Evolutionary conservation across 2,797 vertebrate species (phyloP), one percentile per base, ranked within the genome.

Genomic region (Sebastes nivosus): DNA sequence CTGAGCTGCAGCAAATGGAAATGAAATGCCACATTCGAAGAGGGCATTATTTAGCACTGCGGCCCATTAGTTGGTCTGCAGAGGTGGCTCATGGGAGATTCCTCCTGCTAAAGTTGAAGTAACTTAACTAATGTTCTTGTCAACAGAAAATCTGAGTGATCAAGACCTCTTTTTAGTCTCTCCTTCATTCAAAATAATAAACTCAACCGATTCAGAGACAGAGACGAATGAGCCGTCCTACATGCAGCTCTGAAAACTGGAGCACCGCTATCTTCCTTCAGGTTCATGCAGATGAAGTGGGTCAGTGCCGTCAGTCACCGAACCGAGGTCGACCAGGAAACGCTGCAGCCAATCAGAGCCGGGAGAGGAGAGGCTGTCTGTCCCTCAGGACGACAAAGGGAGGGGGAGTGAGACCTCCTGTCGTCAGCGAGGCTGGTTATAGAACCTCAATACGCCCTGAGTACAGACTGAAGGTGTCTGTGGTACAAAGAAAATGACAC

Each of bases 161-260:
- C 4, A 24, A 24, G 4, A 29, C 5, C 46, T 25, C 6, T 10
- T n/a, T 20, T 13, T 8, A 32, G 64, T n/a, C 11, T 32, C 25
- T 29, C 58, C 57, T 11, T 30, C 18, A 32, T 29, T 65, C 3
- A 30, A 30, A 76, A 57, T 12, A 5, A 42, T 42, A 16, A 65
- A 52, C 5, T 11, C 2, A 54, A 13, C 68, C 22, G 29, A n/a
- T n/a, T 50, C 30, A 2, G 20, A 0, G 79, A 68, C 74, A 50
- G 34, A 60, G 80, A 87, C 9, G n/a, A 61, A 85, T 65, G 0
- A 4, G 55, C 27, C 77, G 87, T 78, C 81, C 90, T 42, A 91
- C 77, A 89, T 89, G 16, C 79, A 38, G 65, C 70, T 13, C 52
- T 24, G 52, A 25, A 79, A 91, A 87, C 29, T 92, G 84, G 89